Percentiles rank a stretch among this genome's conserved stretches.
Conservation (phyloP, 2,113 vertebrate genomes). For the Spermophilus dauricus region DNA sequence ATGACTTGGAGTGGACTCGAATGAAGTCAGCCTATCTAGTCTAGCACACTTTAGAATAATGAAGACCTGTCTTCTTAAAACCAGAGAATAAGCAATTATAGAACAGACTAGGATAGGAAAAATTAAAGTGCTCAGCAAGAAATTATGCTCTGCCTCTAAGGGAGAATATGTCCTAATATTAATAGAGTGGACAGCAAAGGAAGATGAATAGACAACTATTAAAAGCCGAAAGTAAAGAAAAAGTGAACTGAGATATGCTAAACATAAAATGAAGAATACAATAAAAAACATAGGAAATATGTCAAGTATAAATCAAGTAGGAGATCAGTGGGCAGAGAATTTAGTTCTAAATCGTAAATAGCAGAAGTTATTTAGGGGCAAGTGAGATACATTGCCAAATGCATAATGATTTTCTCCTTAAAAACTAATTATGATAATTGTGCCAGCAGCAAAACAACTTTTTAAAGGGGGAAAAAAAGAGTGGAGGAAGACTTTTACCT, state of each 20-base stretch:
- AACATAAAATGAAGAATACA: slow-evolving; percentile 17
- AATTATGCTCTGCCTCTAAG: slow-evolving; percentile 20
- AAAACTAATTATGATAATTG: slow-evolving; percentile 28
- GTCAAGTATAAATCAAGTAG: slow-evolving; percentile 27
- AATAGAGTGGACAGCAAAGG: slow-evolving; percentile 32
- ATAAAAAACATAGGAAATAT: slow-evolving; percentile 53
- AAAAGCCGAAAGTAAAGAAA: neutral
- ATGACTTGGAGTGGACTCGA: neutral
- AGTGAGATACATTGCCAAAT: neutral
- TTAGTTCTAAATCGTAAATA: slow-evolving; percentile 59
- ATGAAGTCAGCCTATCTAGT: neutral
- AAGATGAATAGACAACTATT: neutral
- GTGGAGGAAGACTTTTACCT: neutral
- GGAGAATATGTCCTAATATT: neutral
- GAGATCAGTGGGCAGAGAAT: neutral
- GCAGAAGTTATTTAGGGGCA: neutral
- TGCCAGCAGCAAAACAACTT: neutral
- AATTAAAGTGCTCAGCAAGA: slow-evolving; percentile 63
- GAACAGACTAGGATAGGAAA: slow-evolving; percentile 50
- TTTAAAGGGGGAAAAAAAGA: neutral
- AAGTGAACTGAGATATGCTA: neutral
- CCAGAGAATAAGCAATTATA: neutral
- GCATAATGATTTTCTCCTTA: neutral
- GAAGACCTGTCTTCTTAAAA: neutral
- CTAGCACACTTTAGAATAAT: neutral